Conservation (phyloP, 2,797 vertebrate genomes). For the Squalus acanthias region DNA sequence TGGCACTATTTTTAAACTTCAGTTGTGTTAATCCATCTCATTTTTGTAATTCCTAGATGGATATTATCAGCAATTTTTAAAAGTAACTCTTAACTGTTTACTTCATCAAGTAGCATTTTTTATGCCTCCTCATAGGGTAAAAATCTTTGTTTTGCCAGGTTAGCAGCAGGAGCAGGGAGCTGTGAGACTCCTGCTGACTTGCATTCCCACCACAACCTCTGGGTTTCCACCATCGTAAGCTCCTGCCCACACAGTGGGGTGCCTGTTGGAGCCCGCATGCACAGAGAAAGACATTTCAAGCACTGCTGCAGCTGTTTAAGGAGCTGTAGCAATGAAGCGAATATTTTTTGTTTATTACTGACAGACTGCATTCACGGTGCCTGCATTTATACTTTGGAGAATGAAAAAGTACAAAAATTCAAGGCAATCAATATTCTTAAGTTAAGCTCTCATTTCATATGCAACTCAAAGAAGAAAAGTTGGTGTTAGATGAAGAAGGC, state of each 20-base stretch:
- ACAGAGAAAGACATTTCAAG: neutral
- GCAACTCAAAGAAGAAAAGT: neutral
- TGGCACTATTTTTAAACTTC: neutral
- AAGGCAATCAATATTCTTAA: neutral
- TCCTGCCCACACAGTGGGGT: neutral
- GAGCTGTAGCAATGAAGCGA: neutral
- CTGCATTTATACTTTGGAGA: neutral
- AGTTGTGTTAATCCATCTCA: neutral
- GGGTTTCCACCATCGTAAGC: too few relatives aligned
- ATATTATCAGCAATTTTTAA: neutral
- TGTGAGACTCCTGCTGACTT: neutral
- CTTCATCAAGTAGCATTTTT: neutral
- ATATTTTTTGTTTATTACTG: neutral
- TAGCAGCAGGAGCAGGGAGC: neutral
- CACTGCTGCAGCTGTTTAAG: neutral
- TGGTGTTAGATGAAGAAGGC: neutral
- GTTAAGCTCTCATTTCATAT: neutral
- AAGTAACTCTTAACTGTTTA: neutral
- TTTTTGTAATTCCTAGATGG: neutral
- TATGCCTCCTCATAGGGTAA: neutral
- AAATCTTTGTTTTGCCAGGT: neutral
- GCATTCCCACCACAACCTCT: neutral
- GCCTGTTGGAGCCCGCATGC: neutral
- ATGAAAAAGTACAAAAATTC: neutral
- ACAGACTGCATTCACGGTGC: neutral